phyloP scores from a whole-genome alignment of 2,797 vertebrate genomes.

The Acanthis flammea region DNA sequence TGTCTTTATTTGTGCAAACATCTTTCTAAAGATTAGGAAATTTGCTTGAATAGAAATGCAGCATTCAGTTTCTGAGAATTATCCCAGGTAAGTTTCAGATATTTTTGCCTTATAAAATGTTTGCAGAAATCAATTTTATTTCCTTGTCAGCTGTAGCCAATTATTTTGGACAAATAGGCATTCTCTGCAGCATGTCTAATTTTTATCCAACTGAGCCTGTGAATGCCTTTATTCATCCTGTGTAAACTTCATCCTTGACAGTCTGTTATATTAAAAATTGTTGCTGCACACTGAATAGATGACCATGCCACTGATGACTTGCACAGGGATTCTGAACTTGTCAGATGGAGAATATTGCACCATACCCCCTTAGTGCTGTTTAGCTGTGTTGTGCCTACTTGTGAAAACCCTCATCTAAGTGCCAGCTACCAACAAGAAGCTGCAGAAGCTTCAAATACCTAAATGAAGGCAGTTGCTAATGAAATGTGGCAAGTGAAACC shows the following conservation, averaged over 20 bases:
- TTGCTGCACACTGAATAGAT: background rate
- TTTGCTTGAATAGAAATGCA: background rate
- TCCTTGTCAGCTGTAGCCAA: background rate
- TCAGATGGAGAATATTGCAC: background rate
- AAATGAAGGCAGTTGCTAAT: constrained; percentile 18
- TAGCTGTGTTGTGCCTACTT: background rate
- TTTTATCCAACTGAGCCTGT: background rate
- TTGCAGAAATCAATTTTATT: background rate
- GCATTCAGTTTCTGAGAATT: background rate
- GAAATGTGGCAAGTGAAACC: constrained; percentile 3
- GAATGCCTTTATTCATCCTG: constrained; percentile 16
- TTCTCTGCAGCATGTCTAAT: constrained; percentile 1
- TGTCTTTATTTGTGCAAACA: background rate
- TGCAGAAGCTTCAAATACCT: background rate
- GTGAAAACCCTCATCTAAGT: background rate
- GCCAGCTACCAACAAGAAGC: background rate
- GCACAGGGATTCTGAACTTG: background rate
- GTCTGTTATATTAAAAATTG: background rate
- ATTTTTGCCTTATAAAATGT: background rate
- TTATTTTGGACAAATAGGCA: constrained; percentile 23
- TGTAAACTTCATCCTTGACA: background rate
- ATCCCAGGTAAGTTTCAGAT: background rate
- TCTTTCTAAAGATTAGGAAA: background rate
- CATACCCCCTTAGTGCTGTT: background rate
- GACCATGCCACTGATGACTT: background rate